These are phyloP conservation scores for Pseudomyrmex concolor DNA, from an alignment of 1,140 invertebrate genomes.

Conservation along the genomic window DNA sequence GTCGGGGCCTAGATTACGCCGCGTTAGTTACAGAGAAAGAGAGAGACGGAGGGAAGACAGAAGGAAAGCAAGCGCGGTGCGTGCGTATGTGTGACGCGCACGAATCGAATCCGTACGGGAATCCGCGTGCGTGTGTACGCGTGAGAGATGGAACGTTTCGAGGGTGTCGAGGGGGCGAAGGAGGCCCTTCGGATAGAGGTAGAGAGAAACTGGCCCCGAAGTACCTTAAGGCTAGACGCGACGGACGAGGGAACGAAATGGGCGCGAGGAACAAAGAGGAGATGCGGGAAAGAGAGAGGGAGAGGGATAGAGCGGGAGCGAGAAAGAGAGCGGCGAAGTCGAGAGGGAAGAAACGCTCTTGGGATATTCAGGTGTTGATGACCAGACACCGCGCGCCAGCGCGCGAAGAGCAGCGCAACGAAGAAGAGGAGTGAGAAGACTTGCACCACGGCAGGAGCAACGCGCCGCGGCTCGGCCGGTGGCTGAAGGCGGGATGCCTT, in stretches of 20 bases:
- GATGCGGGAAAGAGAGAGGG: conserved; percentile 53
- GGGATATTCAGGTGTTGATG: conserved; percentile 82
- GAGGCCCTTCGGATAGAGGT: conserved; percentile 52
- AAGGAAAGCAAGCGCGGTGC: background rate
- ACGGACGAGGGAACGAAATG: conserved; percentile 56
- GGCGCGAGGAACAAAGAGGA: conserved; percentile 65
- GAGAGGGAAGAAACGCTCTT: conserved; percentile 75
- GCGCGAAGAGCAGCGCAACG: conserved; percentile 53
- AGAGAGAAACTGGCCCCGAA: conserved; percentile 61
- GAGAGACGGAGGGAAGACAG: background rate
- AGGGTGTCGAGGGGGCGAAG: conserved; percentile 56
- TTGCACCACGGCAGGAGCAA: conserved; percentile 68
- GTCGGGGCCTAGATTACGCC: conserved; percentile 75
- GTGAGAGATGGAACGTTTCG: conserved; percentile 51
- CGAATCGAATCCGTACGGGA: background rate
- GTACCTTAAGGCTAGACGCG: conserved; percentile 61
- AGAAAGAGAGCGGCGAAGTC: conserved; percentile 45
- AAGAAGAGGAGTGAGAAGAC: conserved; percentile 38
- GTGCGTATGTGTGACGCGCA: conserved; percentile 11
- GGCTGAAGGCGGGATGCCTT: conserved; percentile 80
- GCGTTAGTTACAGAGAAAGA: conserved; percentile 77
- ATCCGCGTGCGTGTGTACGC: conserved; percentile 21
- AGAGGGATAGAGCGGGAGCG: conserved; percentile 64
- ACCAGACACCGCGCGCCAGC: conserved; percentile 81
- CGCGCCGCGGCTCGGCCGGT: conserved; percentile 65